These are phyloP conservation scores for Trematocara zebra DNA, from an alignment of 2,113 vertebrate genomes.

Conservation along the genomic window DNA sequence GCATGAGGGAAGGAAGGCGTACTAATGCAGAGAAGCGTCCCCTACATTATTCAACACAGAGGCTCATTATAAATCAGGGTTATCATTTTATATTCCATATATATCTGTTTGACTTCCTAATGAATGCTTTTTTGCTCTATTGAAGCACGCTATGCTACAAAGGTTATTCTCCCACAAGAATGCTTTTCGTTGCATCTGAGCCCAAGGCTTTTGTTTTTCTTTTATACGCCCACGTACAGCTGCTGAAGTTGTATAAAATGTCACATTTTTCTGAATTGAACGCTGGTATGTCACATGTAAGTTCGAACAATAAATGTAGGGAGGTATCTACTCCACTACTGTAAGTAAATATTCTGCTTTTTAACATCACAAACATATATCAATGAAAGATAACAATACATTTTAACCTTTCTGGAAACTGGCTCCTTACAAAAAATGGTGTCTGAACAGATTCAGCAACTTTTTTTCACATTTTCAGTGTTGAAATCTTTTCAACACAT, in stretches of 20 bases:
- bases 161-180: slow-evolving; percentile 13
- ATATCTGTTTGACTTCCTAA: slow-evolving; percentile 29
- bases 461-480: neutral
- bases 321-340: neutral
- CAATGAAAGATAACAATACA: neutral
- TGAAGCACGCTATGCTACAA: neutral
- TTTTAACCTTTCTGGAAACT: neutral
- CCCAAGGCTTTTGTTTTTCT: neutral
- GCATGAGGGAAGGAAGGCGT: neutral
- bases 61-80: slow-evolving; percentile 46
- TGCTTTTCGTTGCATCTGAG: neutral
- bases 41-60: slow-evolving; percentile 54
- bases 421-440: neutral
- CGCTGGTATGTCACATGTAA: neutral
- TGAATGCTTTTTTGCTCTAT: slow-evolving; percentile 11
- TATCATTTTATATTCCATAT: slow-evolving; percentile 42
- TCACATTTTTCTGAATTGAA: neutral
- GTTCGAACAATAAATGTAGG: neutral
- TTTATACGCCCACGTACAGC: neutral
- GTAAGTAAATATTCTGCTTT: neutral
- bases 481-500: neutral
- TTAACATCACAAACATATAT: neutral
- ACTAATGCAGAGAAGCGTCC: slow-evolving; percentile 3
- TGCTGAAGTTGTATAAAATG: neutral
- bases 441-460: neutral